Conservation (phyloP, 2,797 vertebrate genomes). For the Hypotaenidia philippensis region DNA sequence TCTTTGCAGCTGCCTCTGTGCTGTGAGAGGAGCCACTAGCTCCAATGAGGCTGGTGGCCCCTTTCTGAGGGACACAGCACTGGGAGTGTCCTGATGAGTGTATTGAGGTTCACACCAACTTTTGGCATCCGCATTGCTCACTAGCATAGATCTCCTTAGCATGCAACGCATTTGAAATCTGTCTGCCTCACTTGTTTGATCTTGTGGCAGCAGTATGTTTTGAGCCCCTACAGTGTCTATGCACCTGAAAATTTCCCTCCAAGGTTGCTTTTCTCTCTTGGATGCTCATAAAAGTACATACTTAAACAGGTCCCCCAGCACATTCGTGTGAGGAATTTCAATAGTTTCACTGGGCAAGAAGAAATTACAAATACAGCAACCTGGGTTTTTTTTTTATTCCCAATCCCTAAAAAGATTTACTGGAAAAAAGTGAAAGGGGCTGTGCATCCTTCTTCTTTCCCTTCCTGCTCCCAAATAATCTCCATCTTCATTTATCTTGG, state of each 20-base stretch:
- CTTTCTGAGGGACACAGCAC: background rate
- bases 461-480: background rate
- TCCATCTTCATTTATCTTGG: background rate
- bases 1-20: background rate
- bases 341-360: background rate
- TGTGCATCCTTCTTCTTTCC: background rate
- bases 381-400: background rate
- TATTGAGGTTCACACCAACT: fast-evolving
- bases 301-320: background rate
- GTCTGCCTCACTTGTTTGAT: background rate
- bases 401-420: background rate
- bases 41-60: background rate
- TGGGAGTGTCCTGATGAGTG: background rate
- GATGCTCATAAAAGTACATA: background rate
- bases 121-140: background rate
- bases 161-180: background rate
- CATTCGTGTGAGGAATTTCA: background rate
- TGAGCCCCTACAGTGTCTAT: background rate
- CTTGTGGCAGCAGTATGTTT: background rate
- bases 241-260: background rate
- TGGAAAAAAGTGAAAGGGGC: background rate
- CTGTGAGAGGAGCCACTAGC: background rate
- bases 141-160: background rate
- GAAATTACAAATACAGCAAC: background rate
- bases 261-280: background rate